Conservation (phyloP, 1,140 invertebrate species). For the Drosophila murphyi region DNA sequence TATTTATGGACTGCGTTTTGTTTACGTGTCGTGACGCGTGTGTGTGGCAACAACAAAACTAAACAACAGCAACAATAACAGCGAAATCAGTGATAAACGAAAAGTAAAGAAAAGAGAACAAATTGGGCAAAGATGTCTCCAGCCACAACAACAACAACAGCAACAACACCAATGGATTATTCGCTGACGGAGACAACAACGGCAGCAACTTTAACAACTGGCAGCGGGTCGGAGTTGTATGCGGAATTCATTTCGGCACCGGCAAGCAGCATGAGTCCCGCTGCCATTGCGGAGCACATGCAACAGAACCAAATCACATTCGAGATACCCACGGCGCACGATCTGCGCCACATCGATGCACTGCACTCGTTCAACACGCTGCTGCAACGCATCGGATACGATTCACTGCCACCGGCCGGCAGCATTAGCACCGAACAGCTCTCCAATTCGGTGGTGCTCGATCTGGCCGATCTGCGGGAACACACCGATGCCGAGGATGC, state of each 20-base stretch:
- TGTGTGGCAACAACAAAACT: conserved; percentile 39
- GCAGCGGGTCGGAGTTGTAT: conserved; percentile 42
- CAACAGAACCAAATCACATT: conserved; percentile 83
- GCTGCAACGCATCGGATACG: conserved; percentile 69
- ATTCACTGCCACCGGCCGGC: conserved; percentile 37
- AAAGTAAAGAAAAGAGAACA: conserved; percentile 12
- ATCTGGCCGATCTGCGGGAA: conserved; percentile 74
- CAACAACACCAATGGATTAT: conserved; percentile 52
- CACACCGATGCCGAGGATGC: conserved; percentile 28
- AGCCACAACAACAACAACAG: conserved; percentile 5
- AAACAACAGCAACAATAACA: conserved; percentile 26
- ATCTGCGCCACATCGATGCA: conserved; percentile 78
- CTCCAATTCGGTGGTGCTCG: conserved; percentile 77
- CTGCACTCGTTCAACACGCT: conserved; percentile 76
- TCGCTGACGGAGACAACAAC: conserved; percentile 47
- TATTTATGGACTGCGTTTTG: conserved; percentile 62
- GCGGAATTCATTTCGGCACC: conserved; percentile 66
- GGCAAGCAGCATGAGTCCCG: conserved; percentile 79
- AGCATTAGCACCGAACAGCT: conserved; percentile 77
- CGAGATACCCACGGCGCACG: conserved; percentile 77
- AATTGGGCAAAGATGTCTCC: conserved; percentile 29
- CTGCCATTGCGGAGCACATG: conserved; percentile 74
- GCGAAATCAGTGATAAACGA: conserved; percentile 9
- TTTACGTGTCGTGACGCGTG: conserved; percentile 68
- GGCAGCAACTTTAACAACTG: neutral